Evolutionary conservation across 2,888 invertebrate species (phyloP), one percentile per base, ranked within the genome.

Genomic region (Ethmia dodecea): DNA sequence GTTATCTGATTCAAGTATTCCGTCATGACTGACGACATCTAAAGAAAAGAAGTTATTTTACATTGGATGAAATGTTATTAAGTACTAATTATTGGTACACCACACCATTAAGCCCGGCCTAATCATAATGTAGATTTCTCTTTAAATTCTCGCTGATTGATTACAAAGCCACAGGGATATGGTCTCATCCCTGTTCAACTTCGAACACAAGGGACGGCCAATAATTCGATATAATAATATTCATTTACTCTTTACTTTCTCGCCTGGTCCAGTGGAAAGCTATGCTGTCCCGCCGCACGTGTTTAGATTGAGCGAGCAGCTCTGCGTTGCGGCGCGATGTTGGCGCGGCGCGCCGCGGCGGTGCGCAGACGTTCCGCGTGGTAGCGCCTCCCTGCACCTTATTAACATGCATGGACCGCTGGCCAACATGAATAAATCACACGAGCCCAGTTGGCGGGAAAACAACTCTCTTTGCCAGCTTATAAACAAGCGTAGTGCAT

Each of bases 361-460:
- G 22, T 10, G 26, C 28, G 25, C 27, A 26, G 26, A 33, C 38
- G 34, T 34, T 30, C 28, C 40, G 36, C 35, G 13, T 30, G 26
- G 40, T 15, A 31, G 40, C 40, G 37, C 40, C 45, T 43, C 40
- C 38, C 39, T 35, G 37, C 37, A 35, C 35, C 61, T 61, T 56
- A 63, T 78, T 75, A 73, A 52, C 57, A 75, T 74, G 65, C 69
- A 61, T 36, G n/a, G n/a, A n/a, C 32, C 40, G 24, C 10, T 10
- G 55, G 64, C 55, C 52, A 58, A 49, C 43, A 44, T 56, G 60
- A 58, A 77, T 77, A 62, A 66, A 73, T 74, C 62, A 74, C 49
- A 43, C 40, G 49, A 60, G 62, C 67, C 66, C 63, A 52, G 54
- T 53, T 66, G 72, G 65, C 68, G 54, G 59, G 58, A 57, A 65